These are phyloP conservation scores for Sorex maritimensis DNA, from an alignment of 2,797 vertebrate species.

Conservation along the genomic window DNA sequence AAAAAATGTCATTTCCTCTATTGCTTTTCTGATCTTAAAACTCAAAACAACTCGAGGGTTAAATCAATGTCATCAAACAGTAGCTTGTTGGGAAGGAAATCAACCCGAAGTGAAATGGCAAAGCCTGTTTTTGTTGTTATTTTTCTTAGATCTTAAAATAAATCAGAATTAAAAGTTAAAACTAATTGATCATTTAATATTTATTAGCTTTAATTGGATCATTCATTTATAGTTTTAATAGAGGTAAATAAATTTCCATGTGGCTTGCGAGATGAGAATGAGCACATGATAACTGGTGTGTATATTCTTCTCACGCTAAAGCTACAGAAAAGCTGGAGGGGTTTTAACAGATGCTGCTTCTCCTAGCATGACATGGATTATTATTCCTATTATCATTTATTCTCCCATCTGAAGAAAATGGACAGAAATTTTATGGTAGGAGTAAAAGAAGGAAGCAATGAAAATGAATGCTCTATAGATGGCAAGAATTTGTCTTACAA, in stretches of 20 bases:
- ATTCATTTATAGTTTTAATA: constrained; percentile 11
- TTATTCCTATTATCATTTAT: constrained; percentile 62
- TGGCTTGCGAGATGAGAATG: neutral
- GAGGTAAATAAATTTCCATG: neutral
- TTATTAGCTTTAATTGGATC: neutral
- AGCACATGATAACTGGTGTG: neutral
- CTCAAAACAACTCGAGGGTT: constrained; percentile 52
- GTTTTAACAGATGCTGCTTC: constrained; percentile 53
- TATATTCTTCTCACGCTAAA: neutral
- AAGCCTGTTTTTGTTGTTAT: neutral
- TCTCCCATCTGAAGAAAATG: constrained; percentile 43
- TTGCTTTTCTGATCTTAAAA: constrained; percentile 39
- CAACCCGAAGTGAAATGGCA: neutral
- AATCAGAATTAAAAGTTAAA: neutral
- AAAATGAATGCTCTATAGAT: neutral
- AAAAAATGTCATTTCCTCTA: constrained; percentile 52
- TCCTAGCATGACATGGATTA: constrained; percentile 19
- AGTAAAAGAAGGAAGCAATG: constrained; percentile 62
- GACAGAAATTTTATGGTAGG: constrained; percentile 50
- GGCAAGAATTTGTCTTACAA: constrained; percentile 57
- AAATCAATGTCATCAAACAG: constrained; percentile 71
- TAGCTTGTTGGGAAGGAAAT: constrained; percentile 44
- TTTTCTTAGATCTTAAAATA: constrained; percentile 54
- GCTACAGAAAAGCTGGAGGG: neutral
- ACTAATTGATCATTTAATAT: neutral